phyloP scores from a whole-genome alignment of 2,113 vertebrate genomes.

The Siphamia tubifer region DNA sequence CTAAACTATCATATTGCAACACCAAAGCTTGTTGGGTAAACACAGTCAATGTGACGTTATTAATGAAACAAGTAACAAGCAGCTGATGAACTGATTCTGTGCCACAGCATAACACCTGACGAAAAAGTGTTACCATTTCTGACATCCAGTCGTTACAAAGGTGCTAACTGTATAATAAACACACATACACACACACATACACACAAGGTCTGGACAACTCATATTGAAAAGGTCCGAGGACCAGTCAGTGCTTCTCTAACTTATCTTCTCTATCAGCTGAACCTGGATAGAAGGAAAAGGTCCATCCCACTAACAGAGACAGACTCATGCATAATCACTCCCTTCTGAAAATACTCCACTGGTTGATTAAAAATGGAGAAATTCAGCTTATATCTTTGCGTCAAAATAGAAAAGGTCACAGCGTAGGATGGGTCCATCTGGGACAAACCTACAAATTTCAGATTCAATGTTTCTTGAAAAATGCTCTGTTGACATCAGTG shows the following conservation, averaged over 20 bases:
- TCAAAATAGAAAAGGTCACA: constrained; percentile 49
- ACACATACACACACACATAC: constrained; percentile 18
- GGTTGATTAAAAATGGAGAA: constrained; percentile 55
- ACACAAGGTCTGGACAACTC: constrained; percentile 57
- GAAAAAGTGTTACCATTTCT: constrained; percentile 47
- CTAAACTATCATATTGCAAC: constrained; percentile 77
- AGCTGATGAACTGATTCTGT: constrained; percentile 70
- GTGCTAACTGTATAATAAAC: constrained; percentile 65
- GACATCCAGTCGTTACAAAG: constrained; percentile 70
- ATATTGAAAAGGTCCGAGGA: constrained; percentile 57
- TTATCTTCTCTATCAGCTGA: constrained; percentile 29
- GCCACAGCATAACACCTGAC: constrained; percentile 56
- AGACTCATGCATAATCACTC: constrained; percentile 67
- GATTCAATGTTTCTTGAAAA: constrained; percentile 27
- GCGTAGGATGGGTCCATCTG: constrained; percentile 39
- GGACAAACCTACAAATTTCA: constrained; percentile 23
- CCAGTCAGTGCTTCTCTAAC: constrained; percentile 68
- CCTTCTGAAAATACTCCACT: constrained; percentile 47
- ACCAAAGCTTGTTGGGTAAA: constrained; percentile 74
- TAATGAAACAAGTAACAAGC: constrained; percentile 68
- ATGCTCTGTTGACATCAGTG: constrained; percentile 59
- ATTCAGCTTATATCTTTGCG: constrained; percentile 47
- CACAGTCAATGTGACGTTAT: constrained; percentile 69
- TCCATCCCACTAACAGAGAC: constrained; percentile 46
- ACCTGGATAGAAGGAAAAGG: constrained; percentile 60